These are phyloP conservation scores for Hydrotaea cyrtoneurina DNA, from an alignment of 2,888 invertebrate genomes.

Conservation along the genomic window DNA sequence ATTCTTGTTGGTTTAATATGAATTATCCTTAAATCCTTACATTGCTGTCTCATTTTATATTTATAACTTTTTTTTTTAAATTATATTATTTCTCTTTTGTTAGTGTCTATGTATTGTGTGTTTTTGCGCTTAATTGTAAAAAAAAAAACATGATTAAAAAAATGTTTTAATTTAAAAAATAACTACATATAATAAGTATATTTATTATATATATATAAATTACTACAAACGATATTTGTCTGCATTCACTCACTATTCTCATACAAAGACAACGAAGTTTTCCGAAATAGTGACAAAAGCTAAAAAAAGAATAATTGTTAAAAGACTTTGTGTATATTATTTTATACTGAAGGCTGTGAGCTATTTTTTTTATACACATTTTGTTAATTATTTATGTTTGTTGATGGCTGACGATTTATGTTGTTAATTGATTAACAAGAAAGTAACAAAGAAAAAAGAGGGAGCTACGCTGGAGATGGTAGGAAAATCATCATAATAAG, in stretches of 20 bases:
- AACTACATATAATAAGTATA: not conserved
- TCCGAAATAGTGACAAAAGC: not conserved
- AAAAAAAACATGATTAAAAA: constrained; percentile 39
- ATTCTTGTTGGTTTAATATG: constrained; percentile 26
- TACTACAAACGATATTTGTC: constrained; percentile 21
- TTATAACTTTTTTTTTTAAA: not conserved
- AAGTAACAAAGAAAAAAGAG: not conserved
- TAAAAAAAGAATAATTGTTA: not conserved
- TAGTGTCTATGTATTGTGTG: constrained; percentile 14
- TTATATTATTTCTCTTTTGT: constrained; percentile 20
- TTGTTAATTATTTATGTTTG: not conserved
- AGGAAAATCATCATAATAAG: too few species aligned
- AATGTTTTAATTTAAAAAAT: constrained; percentile 1
- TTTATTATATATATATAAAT: constrained; percentile 17
- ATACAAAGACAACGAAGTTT: not conserved
- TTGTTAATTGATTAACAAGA: not conserved
- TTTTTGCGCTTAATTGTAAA: constrained; percentile 28
- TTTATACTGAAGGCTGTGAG: constrained; percentile 6
- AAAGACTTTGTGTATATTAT: not conserved
- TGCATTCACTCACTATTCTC: not conserved
- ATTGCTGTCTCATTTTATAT: constrained; percentile 39
- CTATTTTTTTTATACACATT: constrained; percentile 19
- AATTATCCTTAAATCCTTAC: constrained; percentile 47
- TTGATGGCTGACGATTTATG: not conserved
- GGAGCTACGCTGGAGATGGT: not conserved